Percentiles rank a stretch among this genome's conserved stretches.
phyloP scores from a whole-genome alignment of 2,888 invertebrate species.

The Hoplodrina blanda region DNA sequence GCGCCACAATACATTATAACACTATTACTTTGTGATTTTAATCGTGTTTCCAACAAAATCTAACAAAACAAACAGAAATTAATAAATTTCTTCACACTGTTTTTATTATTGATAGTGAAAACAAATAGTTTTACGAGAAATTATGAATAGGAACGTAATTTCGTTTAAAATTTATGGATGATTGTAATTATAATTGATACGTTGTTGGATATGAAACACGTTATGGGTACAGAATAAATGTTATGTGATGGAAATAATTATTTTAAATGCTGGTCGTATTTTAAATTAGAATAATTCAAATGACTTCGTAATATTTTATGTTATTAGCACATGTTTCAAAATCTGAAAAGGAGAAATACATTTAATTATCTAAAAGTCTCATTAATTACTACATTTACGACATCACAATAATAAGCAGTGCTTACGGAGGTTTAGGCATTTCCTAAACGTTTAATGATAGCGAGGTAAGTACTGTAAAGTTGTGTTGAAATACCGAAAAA shows the following conservation, averaged over 20 bases:
- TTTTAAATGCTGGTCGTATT: not conserved
- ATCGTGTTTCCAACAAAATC: slow-evolving; percentile 55
- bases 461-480: not conserved
- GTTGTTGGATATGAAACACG: slow-evolving; percentile 55
- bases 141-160: slow-evolving; percentile 50
- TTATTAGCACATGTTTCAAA: no score
- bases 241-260: slow-evolving; percentile 9
- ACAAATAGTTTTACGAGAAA: slow-evolving; percentile 53
- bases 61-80: slow-evolving; percentile 61
- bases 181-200: slow-evolving; percentile 45
- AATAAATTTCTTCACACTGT: slow-evolving; percentile 58
- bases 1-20: slow-evolving; percentile 63
- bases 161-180: slow-evolving; percentile 48
- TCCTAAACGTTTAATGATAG: not conserved
- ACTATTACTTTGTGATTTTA: slow-evolving; percentile 63
- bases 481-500: no score
- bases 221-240: slow-evolving; percentile 14
- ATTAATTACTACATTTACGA: not conserved
- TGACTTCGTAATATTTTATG: no score
- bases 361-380: no score
- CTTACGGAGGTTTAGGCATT: no score
- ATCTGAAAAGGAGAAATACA: no score
- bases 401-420: not conserved
- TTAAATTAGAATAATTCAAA: not conserved
- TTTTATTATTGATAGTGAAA: slow-evolving; percentile 54